These are phyloP conservation scores for Galemys pyrenaicus DNA, from an alignment of 2,113 vertebrate genomes.

Conservation along the genomic window DNA sequence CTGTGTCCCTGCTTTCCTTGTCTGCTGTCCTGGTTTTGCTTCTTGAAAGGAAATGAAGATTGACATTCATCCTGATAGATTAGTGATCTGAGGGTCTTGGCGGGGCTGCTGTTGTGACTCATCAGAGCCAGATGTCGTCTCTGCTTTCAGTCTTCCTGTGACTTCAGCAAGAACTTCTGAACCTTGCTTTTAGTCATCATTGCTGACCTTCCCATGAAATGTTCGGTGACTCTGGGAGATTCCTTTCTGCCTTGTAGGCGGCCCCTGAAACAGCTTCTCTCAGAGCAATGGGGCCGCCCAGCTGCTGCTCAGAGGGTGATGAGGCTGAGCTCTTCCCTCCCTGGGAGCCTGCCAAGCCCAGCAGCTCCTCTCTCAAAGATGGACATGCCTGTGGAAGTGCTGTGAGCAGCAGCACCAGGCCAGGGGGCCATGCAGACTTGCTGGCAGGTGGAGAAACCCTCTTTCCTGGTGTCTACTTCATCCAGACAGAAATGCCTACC, in stretches of 20 bases:
- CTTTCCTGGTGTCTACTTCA: neutral
- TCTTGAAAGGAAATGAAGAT: neutral
- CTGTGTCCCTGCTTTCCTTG: neutral
- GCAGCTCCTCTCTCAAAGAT: neutral
- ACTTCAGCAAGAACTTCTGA: neutral
- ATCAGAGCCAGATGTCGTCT: neutral
- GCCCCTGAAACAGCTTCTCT: neutral
- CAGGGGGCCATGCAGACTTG: neutral
- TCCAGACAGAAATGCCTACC: neutral
- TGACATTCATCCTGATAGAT: neutral
- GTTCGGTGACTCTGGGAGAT: neutral
- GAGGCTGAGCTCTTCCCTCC: neutral
- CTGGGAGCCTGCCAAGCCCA: neutral
- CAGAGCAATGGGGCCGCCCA: neutral
- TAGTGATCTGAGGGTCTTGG: neutral
- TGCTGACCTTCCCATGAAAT: neutral
- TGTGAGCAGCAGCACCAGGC: neutral
- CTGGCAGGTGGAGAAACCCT: neutral
- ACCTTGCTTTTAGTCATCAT: neutral
- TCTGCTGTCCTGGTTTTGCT: neutral
- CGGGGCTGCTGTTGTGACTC: neutral
- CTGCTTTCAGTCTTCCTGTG: neutral
- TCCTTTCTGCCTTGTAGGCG: neutral
- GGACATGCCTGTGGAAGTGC: rapidly evolving
- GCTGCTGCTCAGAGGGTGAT: neutral